Evolutionary conservation across 1,140 invertebrate species (phyloP).

Genomic region (Drosophila lacertosa): DNA sequence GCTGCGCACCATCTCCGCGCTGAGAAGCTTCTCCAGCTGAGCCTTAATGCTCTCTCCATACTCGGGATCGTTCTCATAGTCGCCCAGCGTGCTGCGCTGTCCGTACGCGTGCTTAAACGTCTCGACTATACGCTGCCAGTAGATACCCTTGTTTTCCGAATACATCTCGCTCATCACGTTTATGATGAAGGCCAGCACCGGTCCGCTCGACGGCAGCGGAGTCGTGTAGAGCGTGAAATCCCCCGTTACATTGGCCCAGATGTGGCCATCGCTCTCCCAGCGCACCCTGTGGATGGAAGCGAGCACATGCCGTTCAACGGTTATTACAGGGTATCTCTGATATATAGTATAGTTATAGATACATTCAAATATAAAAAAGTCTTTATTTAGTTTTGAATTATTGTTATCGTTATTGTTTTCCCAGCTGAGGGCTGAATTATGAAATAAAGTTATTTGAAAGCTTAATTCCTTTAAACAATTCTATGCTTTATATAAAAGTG

Average conservation of each 20-base stretch:
- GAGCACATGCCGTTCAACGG: neutral
- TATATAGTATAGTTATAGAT: too few relatives aligned
- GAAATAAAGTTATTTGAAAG: too few relatives aligned
- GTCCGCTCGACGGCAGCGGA: constrained; percentile 93
- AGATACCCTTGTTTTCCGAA: constrained; percentile 84
- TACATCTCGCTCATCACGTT: constrained; percentile 90
- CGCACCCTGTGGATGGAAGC: constrained; percentile 49
- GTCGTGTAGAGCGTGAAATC: constrained; percentile 89
- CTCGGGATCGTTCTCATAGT: constrained; percentile 87
- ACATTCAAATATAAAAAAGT: too few relatives aligned
- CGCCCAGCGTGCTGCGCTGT: constrained; percentile 92
- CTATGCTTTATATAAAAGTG: too few relatives aligned
- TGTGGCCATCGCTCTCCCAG: constrained; percentile 86
- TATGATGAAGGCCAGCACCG: constrained; percentile 91
- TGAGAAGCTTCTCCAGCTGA: constrained; percentile 53
- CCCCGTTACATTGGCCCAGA: constrained; percentile 85
- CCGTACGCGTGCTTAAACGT: constrained; percentile 98
- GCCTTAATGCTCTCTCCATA: constrained; percentile 40
- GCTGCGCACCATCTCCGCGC: constrained; percentile 85
- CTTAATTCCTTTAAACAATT: too few relatives aligned
- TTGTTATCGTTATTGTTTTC: too few relatives aligned
- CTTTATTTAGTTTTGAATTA: too few relatives aligned
- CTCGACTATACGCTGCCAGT: constrained; percentile 93
- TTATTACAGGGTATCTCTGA: too few relatives aligned
- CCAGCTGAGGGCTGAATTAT: too few relatives aligned